Percentiles rank a stretch among this genome's conserved stretches.
Conservation (phyloP, 2,797 vertebrate species). For the Prunella strophiata region DNA sequence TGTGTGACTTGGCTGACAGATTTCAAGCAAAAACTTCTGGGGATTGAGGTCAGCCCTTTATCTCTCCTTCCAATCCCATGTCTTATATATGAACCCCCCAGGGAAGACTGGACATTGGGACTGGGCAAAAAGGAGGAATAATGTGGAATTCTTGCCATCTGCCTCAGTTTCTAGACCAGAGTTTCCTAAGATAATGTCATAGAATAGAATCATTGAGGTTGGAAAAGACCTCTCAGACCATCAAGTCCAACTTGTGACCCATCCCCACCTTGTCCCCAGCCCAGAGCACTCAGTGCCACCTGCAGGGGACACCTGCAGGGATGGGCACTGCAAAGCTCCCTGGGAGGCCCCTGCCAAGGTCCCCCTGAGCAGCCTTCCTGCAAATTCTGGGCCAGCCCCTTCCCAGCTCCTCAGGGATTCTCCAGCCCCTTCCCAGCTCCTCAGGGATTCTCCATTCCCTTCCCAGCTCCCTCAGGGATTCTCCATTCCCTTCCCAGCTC, state of each 20-base stretch:
- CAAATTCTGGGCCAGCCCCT: no score
- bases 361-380: no score
- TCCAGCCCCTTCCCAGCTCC: no score
- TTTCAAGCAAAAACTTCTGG: neutral
- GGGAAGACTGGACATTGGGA: neutral
- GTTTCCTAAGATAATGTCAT: neutral
- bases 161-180: neutral
- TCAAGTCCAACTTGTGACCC: accelerated
- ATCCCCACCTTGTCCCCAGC: neutral
- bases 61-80: neutral
- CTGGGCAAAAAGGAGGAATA: neutral
- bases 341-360: accelerated
- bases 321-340: neutral
- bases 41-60: neutral
- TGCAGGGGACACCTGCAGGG: no score
- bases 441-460: no score
- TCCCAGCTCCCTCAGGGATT: no score
- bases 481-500: no score
- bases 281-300: neutral
- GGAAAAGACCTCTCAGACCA: neutral
- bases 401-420: no score
- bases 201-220: accelerated
- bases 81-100: neutral
- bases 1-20: neutral
- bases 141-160: neutral